A percentile compares a stretch with the other conserved stretches of the same genome.
Conservation (phyloP, 2,113 vertebrate genomes). For the Malaclemys terrapin region DNA sequence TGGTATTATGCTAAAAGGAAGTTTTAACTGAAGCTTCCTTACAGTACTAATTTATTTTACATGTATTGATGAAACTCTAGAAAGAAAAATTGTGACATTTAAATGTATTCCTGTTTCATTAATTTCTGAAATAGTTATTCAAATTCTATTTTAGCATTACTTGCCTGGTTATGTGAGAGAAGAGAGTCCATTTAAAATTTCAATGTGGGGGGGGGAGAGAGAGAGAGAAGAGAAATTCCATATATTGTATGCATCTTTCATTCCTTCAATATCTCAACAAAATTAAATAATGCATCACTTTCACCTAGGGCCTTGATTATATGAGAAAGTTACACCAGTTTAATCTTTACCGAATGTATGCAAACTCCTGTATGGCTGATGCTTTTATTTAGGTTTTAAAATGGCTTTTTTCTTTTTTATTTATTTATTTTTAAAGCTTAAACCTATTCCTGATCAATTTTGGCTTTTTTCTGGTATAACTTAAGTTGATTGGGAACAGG, state of each 20-base stretch:
- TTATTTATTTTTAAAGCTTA: background rate
- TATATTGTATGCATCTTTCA: background rate
- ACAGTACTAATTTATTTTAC: background rate
- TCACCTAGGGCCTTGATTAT: background rate
- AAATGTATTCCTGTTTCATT: background rate
- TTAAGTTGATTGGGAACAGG: background rate
- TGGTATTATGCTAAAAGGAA: constrained; percentile 1
- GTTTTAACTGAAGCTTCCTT: background rate
- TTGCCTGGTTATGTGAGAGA: background rate
- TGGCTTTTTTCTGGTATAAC: background rate
- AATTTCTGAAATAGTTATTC: background rate
- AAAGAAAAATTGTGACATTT: background rate
- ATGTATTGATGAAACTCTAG: background rate
- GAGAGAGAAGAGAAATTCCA: no score
- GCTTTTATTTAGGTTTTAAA: background rate
- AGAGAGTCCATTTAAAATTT: background rate
- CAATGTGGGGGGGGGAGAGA: background rate
- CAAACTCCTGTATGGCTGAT: background rate
- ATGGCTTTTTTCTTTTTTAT: background rate
- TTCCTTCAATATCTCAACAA: background rate
- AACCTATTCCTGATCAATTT: background rate
- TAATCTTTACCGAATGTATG: background rate
- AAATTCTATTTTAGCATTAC: background rate
- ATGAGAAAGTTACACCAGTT: background rate
- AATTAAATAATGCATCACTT: background rate